Base-by-base conservation (phyloP, 2,797 vertebrate genomes). In the Crocidura indochinensis region DNA sequence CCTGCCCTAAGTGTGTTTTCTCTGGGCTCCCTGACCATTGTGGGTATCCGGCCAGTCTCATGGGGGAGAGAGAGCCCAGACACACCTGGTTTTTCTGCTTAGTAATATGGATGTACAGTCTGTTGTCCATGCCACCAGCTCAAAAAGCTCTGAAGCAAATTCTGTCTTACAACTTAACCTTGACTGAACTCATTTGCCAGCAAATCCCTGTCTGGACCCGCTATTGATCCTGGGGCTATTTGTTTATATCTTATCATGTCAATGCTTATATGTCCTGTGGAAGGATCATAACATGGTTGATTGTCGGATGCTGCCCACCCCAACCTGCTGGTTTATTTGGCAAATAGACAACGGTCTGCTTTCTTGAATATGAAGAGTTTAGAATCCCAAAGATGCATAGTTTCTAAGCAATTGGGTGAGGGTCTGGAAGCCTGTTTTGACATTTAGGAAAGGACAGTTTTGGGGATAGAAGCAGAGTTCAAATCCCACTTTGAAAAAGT, bases 311-410 rank as follows among this genome's bases (percentile, higher is more conserved):
- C 10, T 78, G 7, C 6, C 22, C 26, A 20, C 56, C 15, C 5
- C 29, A n/a, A 47, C 46, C 75, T 22, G 2, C 53, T 29, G 1
- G 17, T 44, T 84, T 51, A 20, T 44, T 90, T 68, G 26, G 90
- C 51, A 86, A 20, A 82, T 82, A 46, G n/a, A 29, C 24, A 76
- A 15, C 12, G 68, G 12, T 24, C 20, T 60, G 73, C 17, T 88
- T 89, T 90, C 64, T 27, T 88, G 19, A 94, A 26, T 10, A 29
- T 29, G 53, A 78, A 27, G 89, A 79, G 19, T 85, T 87, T 91
- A 68, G n/a, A 91, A 79, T 94, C 83, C 27, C n/a, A 78, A 38
- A 68, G 85, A 38, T 8, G 24, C 46, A 22, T 27, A 0, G 5
- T 78, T 31, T 87, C 38, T 4, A 83, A 44, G 53, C 27, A 83